Base-by-base conservation (phyloP, 2,797 vertebrate genomes). In the Lophotriccus pileatus region DNA sequence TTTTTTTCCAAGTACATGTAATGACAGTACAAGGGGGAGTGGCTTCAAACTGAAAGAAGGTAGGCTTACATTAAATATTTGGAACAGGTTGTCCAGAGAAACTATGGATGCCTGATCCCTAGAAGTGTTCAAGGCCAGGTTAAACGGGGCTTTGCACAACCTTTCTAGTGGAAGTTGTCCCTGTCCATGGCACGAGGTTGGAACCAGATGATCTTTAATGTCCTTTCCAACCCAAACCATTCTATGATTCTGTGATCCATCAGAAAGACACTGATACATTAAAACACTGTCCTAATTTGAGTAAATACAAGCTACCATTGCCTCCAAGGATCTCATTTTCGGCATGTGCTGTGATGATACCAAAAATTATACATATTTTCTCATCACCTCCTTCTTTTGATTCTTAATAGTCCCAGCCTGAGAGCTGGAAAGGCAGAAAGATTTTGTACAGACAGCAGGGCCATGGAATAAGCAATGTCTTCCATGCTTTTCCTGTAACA, bases 251-350 rank as follows among this genome's bases (percentile, higher is more conserved):
- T 77, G 88, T 27, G 60, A 83, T 85, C 80, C 36, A 25, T 82
- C 80, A 85, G 72, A 83, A 94, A 89, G 72, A 32, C 67, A 84
- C 41, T 72, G 68, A 84, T 74, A 70, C 83, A 68, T 82, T 91
- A 94, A 94, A 94, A 32, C 53, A 43, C 72, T 84, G 72, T 58
- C 70, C 67, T 96, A 77, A 94, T 96, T 74, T 93, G 44, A 62
- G 64, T 82, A 95, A 94, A 89, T 59, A 72, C 46, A 8, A 39
- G 43, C 74, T 80, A 66, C 64, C 36, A 28, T 47, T 50, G 68
- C 83, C 91, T 93, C 90, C 49, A 68, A 91, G 88, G 93, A 93
- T 79, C 74, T 93, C 34, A 84, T 92, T 96, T 96, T 86, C 83
- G 77, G 56, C 49, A 22, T 55, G 34, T 41, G 53, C 66, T 84